These are phyloP conservation scores for Oncorhynchus gorbuscha DNA, from an alignment of 2,113 vertebrate species.

Conservation along the genomic window DNA sequence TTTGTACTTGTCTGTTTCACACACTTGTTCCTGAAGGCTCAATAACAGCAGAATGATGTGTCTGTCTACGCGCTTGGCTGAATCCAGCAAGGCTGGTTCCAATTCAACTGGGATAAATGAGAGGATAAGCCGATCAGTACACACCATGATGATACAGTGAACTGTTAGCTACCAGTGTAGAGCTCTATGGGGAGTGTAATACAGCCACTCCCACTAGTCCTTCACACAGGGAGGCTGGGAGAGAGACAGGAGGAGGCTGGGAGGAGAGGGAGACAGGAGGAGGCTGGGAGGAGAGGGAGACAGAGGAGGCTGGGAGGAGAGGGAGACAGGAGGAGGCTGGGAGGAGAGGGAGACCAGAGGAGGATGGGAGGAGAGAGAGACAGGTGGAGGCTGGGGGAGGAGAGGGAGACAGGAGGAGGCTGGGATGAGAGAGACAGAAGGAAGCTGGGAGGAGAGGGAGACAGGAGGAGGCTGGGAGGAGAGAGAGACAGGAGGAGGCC, in stretches of 20 bases:
- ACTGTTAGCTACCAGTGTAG: conserved; percentile 59
- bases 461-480: too few species aligned
- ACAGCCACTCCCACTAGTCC: conserved; percentile 50
- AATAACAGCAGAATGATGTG: conserved; percentile 81
- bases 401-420: too few species aligned
- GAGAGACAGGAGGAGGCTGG: neutral
- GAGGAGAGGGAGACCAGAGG: too few species aligned
- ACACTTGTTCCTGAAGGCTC: conserved; percentile 49
- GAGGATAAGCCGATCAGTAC: conserved; percentile 99
- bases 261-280: neutral
- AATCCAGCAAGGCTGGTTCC: conserved; percentile 92
- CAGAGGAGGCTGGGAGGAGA: too few species aligned
- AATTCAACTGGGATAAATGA: conserved; percentile 99
- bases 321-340: too few species aligned
- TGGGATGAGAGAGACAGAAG: too few species aligned
- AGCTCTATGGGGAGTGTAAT: conserved; percentile 48
- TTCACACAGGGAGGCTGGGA: conserved; percentile 13
- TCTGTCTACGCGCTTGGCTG: conserved; percentile 75
- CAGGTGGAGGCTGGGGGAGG: too few species aligned
- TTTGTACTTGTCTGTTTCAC: neutral
- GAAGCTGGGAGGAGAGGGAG: too few species aligned
- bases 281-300: conserved; percentile 26
- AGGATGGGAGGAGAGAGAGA: too few species aligned
- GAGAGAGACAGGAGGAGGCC: too few species aligned
- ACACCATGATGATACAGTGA: conserved; percentile 84